Conservation (phyloP, 2,113 vertebrate species). For the Varanus komodoensis region DNA sequence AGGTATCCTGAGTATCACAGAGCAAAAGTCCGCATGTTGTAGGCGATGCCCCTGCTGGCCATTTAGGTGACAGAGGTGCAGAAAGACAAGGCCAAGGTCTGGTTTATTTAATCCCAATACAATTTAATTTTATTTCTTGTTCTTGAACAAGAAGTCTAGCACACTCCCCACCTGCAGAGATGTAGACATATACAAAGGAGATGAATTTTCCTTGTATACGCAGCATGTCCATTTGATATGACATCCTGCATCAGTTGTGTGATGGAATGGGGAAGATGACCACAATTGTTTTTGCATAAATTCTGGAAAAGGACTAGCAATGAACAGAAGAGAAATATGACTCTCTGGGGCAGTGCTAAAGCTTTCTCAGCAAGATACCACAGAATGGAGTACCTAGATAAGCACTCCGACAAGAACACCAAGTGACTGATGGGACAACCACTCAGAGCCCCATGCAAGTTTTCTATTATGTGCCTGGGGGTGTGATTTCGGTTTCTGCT, state of each 20-base stretch:
- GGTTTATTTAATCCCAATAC: neutral
- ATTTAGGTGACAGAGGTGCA: too few species aligned
- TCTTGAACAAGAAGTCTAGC: too few species aligned
- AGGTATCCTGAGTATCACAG: too few species aligned
- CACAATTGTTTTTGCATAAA: slow-evolving; percentile 2
- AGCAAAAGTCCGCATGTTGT: too few species aligned
- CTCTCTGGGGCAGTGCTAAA: slow-evolving; percentile 13
- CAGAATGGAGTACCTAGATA: slow-evolving; percentile 15
- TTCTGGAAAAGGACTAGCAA: slow-evolving; percentile 7
- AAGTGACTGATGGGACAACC: slow-evolving; percentile 1
- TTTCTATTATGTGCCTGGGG: neutral
- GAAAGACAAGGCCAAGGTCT: too few species aligned
- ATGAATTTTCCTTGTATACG: slow-evolving; percentile 9
- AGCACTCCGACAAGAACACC: neutral
- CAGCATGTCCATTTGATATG: slow-evolving; percentile 17
- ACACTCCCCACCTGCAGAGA: too few species aligned
- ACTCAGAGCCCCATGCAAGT: neutral
- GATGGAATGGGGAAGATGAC: neutral
- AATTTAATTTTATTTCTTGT: neutral
- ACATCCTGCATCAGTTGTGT: neutral
- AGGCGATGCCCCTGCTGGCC: too few species aligned
- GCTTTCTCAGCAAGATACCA: neutral
- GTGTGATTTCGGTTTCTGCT: neutral
- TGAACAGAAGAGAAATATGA: neutral
- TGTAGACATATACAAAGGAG: too few species aligned